A percentile compares a stretch with the other conserved stretches of the same genome.
Evolutionary conservation across 2,797 vertebrate species (phyloP).

Genomic region (Columba guinea): DNA sequence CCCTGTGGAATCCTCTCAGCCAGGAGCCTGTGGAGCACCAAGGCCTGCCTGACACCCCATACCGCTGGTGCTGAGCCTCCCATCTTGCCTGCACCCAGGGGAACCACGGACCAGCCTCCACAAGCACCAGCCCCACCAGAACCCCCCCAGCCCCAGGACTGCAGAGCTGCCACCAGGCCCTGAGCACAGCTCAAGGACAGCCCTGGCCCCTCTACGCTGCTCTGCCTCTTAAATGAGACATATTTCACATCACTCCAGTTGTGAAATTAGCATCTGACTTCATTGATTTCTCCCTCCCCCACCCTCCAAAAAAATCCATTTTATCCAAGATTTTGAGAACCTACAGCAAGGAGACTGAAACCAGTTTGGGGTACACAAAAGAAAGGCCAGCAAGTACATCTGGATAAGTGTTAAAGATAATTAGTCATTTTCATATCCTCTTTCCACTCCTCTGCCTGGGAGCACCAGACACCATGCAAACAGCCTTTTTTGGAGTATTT

Average conservation of each 20-base stretch:
- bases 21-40: not conserved
- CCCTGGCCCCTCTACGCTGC: not conserved
- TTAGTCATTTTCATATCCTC: not conserved
- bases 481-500: not conserved
- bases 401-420: not conserved
- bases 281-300: not conserved
- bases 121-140: rapidly evolving
- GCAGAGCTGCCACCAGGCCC: not conserved
- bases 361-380: not conserved
- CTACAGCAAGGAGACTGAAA: not conserved
- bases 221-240: not conserved
- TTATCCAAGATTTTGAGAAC: conserved; percentile 9
- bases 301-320: not conserved
- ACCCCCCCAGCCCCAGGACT: not conserved
- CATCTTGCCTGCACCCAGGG: not conserved
- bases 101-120: not conserved
- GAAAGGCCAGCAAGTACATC: conserved; percentile 1
- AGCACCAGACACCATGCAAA: not conserved
- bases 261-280: conserved; percentile 13
- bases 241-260: not conserved
- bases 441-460: not conserved
- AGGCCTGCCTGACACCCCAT: not conserved
- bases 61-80: too few relatives aligned
- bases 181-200: not conserved
- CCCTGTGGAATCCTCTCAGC: not conserved